Evolutionary conservation across 1,140 invertebrate genomes (phyloP), one percentile per base, ranked within the genome.

Genomic region (Gonioctena quinquepunctata): DNA sequence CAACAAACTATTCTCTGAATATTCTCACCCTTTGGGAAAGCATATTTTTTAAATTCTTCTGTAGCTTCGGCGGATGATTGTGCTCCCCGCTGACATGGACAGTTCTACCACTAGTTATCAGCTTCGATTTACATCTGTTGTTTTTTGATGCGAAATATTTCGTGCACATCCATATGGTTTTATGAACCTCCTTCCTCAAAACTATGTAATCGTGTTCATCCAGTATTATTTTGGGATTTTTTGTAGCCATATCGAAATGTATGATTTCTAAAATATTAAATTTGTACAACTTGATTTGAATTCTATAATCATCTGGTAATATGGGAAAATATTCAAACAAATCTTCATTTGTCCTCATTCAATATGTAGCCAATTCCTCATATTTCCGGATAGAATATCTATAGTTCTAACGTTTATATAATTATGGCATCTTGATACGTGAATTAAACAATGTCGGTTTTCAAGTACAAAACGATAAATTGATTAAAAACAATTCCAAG

Each of bases 181-280:
- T 75, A 50, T 75, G 70, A 1, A 50, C 3, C 27, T 75, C 66
- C 50, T 73, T 75, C 59, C 71, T 71, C 19, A 75, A 72, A 16
- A 78, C 74, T 8, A 78, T 52, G 48, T 76, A 78, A 28, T 77
- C 71, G 63, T 76, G 69, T 19, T 76, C 71, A 13, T 78, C 73
- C n/a, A 76, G 59, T 8, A 78, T 77, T 27, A 78, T 76, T 68
- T 78, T 78, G 3, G 77, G 77, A 28, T 76, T 73, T 68, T 78
- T 78, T 22, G 73, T 73, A 8, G 72, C 77, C 52, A 76, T 66
- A 18, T 78, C 75, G 60, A 78, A 78, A 49, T 76, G 71, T 42
- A 78, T 77, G 13, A 52, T 68, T 71, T 68, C 77, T 78, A 69
- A 70, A 76, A 76, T 7, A 33, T 33, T 25, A 54, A 18, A 18